Percentiles rank a stretch among this genome's conserved stretches.
Conservation (phyloP, 2,888 invertebrate species). For the Hoplodrina ambigua region DNA sequence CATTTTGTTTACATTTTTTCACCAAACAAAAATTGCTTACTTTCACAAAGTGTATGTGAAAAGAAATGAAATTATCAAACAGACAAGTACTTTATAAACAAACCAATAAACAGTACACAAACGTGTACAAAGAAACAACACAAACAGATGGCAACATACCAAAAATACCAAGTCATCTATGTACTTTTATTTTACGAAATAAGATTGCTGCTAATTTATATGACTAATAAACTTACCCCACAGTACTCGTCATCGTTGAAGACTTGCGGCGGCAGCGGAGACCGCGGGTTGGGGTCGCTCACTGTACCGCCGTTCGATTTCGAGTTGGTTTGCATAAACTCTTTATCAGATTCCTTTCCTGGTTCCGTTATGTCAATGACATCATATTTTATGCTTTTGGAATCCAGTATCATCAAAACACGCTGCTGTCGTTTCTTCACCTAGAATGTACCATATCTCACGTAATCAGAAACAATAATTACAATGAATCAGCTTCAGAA, state of each 20-base stretch:
- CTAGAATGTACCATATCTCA: conserved; percentile 89
- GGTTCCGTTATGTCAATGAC: conserved; percentile 98
- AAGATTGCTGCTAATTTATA: conserved; percentile 18
- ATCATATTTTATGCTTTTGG: conserved; percentile 97
- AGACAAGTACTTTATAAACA: conserved; percentile 33
- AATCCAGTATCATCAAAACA: conserved; percentile 97
- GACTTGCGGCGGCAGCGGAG: conserved; percentile 97
- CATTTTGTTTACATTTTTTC: conserved; percentile 35
- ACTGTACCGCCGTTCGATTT: conserved; percentile 94
- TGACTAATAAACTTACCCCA: conserved; percentile 92
- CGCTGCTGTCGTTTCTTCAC: conserved; percentile 98
- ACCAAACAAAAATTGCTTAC: conserved; percentile 7
- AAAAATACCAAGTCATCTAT: conserved; percentile 58
- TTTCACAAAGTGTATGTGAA: conserved; percentile 6
- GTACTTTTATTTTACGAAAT: conserved; percentile 15
- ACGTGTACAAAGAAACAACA: conserved; percentile 55
- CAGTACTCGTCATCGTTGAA: conserved; percentile 98
- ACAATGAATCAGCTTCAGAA: conserved; percentile 81
- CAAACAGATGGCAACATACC: conserved; percentile 64
- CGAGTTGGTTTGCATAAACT: conserved; percentile 97
- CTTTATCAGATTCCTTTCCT: conserved; percentile 96
- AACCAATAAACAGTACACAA: conserved; percentile 34
- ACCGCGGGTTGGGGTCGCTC: conserved; percentile 93
- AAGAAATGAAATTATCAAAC: conserved; percentile 20
- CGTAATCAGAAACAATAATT: conserved; percentile 83